Percentiles rank a stretch among this genome's conserved stretches.
Evolutionary conservation across 2,113 vertebrate species (phyloP).

Genomic region (Atractosteus spatula): DNA sequence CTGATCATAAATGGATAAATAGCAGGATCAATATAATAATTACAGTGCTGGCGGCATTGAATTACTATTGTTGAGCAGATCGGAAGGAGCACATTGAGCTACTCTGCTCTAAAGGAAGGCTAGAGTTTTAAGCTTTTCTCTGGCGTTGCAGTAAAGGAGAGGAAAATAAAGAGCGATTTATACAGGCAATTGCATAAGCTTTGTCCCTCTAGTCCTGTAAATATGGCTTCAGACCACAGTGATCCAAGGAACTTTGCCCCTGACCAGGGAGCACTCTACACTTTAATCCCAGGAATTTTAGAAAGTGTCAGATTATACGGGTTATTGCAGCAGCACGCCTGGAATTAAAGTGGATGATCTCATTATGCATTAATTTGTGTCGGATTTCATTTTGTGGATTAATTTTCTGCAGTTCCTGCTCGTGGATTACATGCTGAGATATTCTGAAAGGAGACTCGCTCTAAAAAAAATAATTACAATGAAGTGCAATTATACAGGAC

Average conservation of each 20-base stretch:
- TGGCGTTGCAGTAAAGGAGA: background rate
- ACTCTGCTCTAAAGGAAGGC: too few species aligned
- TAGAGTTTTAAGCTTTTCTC: too few species aligned
- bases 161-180: background rate
- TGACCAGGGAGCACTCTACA: constrained; percentile 24
- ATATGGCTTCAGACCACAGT: constrained; percentile 2
- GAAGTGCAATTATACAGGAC: too few species aligned
- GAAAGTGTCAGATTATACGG: constrained; percentile 52
- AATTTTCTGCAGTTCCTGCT: constrained; percentile 39
- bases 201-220: background rate
- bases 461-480: too few species aligned
- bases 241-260: background rate
- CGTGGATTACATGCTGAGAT: too few species aligned
- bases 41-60: too few species aligned
- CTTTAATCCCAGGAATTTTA: constrained; percentile 34
- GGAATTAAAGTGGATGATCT: constrained; percentile 69
- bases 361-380: constrained; percentile 66
- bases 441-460: too few species aligned
- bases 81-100: too few species aligned
- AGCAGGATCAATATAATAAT: too few species aligned
- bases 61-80: too few species aligned
- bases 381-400: constrained; percentile 70
- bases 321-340: constrained; percentile 45
- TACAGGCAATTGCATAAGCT: constrained; percentile 12
- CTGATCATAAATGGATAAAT: too few species aligned